These are phyloP conservation scores for Mimachlamys varia DNA, from an alignment of 2,888 invertebrate genomes.

Conservation along the genomic window DNA sequence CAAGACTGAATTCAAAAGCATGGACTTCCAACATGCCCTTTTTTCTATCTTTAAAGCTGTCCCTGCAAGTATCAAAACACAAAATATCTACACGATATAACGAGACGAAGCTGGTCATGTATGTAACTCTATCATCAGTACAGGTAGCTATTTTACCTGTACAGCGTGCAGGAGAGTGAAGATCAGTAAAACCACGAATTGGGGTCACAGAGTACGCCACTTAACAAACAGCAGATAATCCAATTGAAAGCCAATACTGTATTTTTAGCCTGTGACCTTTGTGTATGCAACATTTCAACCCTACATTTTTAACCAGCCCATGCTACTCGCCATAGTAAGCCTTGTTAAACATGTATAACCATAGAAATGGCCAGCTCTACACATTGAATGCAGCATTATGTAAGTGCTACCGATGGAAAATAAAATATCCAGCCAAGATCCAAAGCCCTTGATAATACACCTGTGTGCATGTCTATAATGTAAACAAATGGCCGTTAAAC, in stretches of 20 bases:
- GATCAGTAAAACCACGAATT: not conserved
- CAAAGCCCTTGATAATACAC: not conserved
- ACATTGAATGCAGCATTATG: not conserved
- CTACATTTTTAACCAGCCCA: constrained; percentile 8
- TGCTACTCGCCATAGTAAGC: not conserved
- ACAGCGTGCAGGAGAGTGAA: not conserved
- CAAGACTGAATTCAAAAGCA: no score
- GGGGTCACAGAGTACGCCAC: not conserved
- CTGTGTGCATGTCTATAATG: constrained; percentile 9
- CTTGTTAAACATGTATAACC: not conserved
- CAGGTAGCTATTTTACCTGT: not conserved
- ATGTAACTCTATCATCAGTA: no score
- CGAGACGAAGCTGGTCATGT: not conserved
- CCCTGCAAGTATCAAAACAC: not conserved
- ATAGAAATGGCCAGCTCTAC: constrained; percentile 12
- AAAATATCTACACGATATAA: not conserved
- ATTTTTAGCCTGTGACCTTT: constrained; percentile 7
- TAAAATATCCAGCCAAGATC: constrained; percentile 8
- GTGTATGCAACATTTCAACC: not conserved
- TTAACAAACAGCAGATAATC: not conserved
- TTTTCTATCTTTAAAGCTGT: not conserved
- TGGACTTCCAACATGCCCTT: no score
- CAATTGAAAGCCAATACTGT: not conserved
- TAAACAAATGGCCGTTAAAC: constrained; percentile 25
- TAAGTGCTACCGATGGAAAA: not conserved